A percentile compares a stretch with the other conserved stretches of the same genome.
phyloP scores from a whole-genome alignment of 2,797 vertebrate genomes.

The Etheostoma nigrum region DNA sequence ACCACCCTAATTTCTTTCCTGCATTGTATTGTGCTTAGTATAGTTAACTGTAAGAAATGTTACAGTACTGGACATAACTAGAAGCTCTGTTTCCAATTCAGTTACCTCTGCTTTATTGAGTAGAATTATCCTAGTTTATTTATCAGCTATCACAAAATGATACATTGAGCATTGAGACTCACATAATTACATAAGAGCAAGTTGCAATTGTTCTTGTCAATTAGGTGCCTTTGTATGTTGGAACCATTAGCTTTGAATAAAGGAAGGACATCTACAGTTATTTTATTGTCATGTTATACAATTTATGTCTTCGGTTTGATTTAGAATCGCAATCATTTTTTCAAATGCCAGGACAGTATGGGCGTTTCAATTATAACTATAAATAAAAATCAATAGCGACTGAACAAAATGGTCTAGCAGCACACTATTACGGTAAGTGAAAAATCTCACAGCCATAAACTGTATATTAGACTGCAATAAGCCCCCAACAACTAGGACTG shows the following conservation, averaged over 20 bases:
- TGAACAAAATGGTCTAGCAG: too few species aligned
- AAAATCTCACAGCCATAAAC: too few species aligned
- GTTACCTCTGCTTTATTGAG: too few species aligned
- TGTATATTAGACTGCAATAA: too few species aligned
- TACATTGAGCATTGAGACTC: too few species aligned
- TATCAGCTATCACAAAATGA: neutral
- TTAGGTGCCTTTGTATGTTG: neutral
- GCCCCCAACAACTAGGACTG: too few species aligned
- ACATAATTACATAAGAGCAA: conserved; percentile 1
- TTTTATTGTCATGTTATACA: neutral
- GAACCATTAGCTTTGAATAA: neutral
- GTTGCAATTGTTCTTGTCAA: neutral
- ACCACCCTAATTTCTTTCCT: too few species aligned
- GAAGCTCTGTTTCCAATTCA: too few species aligned
- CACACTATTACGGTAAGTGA: too few species aligned
- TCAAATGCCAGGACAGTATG: neutral
- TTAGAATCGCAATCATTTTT: neutral
- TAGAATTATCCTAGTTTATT: neutral
- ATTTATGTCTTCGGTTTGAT: neutral
- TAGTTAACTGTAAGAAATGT: too few species aligned
- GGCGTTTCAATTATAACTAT: neutral
- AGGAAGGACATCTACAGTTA: neutral
- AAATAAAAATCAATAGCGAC: neutral
- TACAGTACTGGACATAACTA: too few species aligned
- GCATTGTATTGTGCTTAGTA: too few species aligned